These are phyloP conservation scores for Spodoptera litura DNA, from an alignment of 1,140 invertebrate species.

Conservation along the genomic window DNA sequence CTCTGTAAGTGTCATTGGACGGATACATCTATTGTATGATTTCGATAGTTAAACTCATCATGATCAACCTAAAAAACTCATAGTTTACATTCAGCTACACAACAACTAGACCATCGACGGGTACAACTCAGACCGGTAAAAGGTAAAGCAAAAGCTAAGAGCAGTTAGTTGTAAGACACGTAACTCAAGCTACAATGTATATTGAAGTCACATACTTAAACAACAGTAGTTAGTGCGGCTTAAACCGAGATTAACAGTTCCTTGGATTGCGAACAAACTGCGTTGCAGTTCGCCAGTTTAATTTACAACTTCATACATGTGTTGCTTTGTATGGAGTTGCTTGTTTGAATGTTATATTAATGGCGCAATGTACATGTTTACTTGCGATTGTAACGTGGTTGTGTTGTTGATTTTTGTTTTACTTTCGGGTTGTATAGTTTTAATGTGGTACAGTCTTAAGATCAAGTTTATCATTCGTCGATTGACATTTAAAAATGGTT, in stretches of 20 bases:
- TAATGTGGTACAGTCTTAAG: not conserved
- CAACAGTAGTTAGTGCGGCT: conserved; percentile 45
- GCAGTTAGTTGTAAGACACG: conserved; percentile 11
- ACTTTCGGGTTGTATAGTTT: not conserved
- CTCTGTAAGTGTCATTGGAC: no score
- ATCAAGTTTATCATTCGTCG: no score
- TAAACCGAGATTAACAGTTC: conserved; percentile 49
- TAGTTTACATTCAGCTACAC: no score
- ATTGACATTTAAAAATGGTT: no score
- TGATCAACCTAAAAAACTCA: no score
- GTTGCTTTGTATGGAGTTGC: conserved; percentile 19
- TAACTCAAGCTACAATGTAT: conserved; percentile 17
- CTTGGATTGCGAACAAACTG: conserved; percentile 46
- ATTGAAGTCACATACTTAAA: conserved; percentile 42
- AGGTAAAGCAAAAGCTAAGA: not conserved
- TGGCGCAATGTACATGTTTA: conserved; percentile 19
- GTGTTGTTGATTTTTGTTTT: not conserved
- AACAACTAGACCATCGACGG: no score
- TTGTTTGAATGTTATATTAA: conserved; percentile 32
- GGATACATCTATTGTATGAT: no score
- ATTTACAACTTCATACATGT: conserved; percentile 45
- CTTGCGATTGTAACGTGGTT: not conserved
- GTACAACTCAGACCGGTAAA: not conserved
- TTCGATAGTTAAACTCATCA: no score
- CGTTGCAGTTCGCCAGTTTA: conserved; percentile 45